Base-by-base conservation (phyloP, 2,888 invertebrate species). In the Troides aeacus region DNA sequence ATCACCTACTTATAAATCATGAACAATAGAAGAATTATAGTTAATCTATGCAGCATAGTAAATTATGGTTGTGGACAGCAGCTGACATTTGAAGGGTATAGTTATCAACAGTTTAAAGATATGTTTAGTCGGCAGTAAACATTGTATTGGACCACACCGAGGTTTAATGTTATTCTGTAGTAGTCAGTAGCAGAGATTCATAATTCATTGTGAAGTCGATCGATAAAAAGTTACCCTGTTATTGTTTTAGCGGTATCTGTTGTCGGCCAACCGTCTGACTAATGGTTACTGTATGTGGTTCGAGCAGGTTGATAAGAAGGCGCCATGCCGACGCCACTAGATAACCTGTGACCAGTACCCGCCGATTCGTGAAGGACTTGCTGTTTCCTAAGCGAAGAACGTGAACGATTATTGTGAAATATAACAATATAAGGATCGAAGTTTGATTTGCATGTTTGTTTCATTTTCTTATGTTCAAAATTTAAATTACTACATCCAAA, bases 281-380 rank as follows among this genome's bases (percentile, higher is more conserved):
- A 75, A 75, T 73, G 71, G 72, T 59, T 69, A 70, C 73, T 67
- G 69, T 60, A 64, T 67, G 64, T 70, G 65, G 70, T 53, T 23
- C 24, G 60, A 62, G 73, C 77, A 74, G 72, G 74, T 73, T 77
- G 80, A 80, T 81, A 79, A 78, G 74, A 60, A 71, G 79, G 79
- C 81, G 81, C 79, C 81, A 72, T 62, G 61, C 70, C 69, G 76
- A 71, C 79, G 77, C 75, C 66, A 70, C 64, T 64, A 64, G 80
- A 79, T 79, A 80, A 78, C 80, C 78, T 80, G 74, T 76, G 77
- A 75, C 76, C 79, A 74, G 71, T 69, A 68, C 59, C 67, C 72
- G 69, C 39, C 57, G 59, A 24, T 24, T 64, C 39, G 61, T 60
- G 60, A 69, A 24, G 36, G 50, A 50, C 10, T 50, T 18, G 60